Evolutionary conservation across 2,797 vertebrate species (phyloP), one percentile per base, ranked within the genome.

Genomic region (Chanos chanos): DNA sequence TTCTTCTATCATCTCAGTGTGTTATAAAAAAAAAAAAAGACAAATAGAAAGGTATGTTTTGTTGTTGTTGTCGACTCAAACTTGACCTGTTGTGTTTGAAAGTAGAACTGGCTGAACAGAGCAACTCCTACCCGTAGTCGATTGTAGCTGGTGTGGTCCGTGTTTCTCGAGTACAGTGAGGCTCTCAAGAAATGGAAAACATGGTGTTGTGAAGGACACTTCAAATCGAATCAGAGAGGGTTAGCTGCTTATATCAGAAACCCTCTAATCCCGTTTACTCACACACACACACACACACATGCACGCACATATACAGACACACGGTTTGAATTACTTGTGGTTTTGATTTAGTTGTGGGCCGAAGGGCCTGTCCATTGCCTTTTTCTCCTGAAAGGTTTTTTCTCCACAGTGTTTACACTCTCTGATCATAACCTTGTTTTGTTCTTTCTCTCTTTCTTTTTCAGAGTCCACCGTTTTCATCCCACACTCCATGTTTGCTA

Each of bases 391-490:
- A n/a, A n/a, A n/a, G n/a, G n/a, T n/a, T n/a, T n/a, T n/a, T n/a
- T n/a, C n/a, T n/a, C n/a, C n/a, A n/a, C n/a, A n/a, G n/a, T n/a
- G n/a, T n/a, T n/a, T n/a, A n/a, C n/a, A n/a, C n/a, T n/a, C n/a
- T n/a, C n/a, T n/a, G n/a, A n/a, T n/a, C n/a, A n/a, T n/a, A n/a
- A n/a, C n/a, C n/a, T n/a, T 54, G 41, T 44, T 63, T 47, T 43
- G 4, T 56, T n/a, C 54, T 64, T 36, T 65, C 37, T 37, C 55
- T 78, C 57, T 78, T 13, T 49, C 72, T 53, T 81, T 71, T 52
- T 25, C 81, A 94, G 92, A 94, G 76, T 91, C 91, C 9, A 91
- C 89, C 0, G 94, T 95, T 47, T 98, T 93, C 80, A 90, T 98
- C 73, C 92, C 92, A 19, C 89, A 93, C 45, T 85, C 90, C 2